Percentiles rank a stretch among this genome's conserved stretches.
Conservation (phyloP, 2,888 invertebrate species). For the Heliconius ethilla region DNA sequence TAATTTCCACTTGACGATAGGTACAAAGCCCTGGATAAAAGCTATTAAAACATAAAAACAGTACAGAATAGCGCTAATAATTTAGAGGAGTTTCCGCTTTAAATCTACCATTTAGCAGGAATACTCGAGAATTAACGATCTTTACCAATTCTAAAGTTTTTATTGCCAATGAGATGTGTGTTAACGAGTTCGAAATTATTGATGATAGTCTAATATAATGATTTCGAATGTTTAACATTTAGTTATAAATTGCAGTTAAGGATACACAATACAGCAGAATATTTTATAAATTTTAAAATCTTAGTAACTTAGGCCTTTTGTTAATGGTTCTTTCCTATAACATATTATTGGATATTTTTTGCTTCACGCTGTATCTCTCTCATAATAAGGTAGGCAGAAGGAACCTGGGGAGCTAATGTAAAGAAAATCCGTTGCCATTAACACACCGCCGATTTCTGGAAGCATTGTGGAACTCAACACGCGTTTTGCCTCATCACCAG, state of each 20-base stretch:
- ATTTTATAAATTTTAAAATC: not conserved
- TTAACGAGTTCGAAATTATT: conserved; percentile 25
- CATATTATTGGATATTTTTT: too few species aligned
- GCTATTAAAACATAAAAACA: not conserved
- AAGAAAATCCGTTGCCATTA: too few species aligned
- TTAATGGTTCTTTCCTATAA: too few species aligned
- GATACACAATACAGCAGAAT: not conserved
- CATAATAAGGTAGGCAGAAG: too few species aligned
- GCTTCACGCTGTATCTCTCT: too few species aligned
- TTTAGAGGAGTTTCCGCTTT: conserved; percentile 6
- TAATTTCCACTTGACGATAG: too few species aligned
- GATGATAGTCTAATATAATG: conserved; percentile 7
- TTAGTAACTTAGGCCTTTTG: not conserved
- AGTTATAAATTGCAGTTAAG: not conserved
- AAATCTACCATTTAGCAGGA: conserved; percentile 28
- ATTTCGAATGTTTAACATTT: conserved; percentile 13
- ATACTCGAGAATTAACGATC: conserved; percentile 35
- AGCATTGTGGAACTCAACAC: too few species aligned
- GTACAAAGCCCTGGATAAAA: too few species aligned
- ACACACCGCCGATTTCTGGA: too few species aligned
- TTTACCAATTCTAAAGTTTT: conserved; percentile 37
- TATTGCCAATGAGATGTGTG: conserved; percentile 36
- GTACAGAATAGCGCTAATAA: not conserved
- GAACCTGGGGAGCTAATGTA: too few species aligned
- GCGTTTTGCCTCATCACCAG: too few species aligned